These are phyloP conservation scores for Leistus spinibarbis DNA, from an alignment of 2,888 invertebrate genomes.

Conservation along the genomic window DNA sequence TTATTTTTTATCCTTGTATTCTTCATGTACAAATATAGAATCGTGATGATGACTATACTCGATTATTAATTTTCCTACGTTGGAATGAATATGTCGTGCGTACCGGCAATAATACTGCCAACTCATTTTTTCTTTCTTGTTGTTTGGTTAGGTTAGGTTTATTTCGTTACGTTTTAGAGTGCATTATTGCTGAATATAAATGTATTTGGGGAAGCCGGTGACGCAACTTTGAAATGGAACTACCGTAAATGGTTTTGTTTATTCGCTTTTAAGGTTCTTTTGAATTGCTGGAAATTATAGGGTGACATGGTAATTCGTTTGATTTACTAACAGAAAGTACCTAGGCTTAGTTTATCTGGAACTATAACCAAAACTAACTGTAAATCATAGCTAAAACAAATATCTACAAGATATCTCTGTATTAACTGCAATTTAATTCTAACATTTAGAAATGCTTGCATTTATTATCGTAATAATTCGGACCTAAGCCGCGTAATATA, in stretches of 20 bases:
- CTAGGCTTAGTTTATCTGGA: too few relatives aligned
- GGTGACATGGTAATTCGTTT: background rate
- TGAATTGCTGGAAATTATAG: background rate
- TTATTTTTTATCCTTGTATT: background rate
- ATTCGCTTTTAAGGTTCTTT: background rate
- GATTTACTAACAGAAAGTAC: background rate
- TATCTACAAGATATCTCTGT: too few relatives aligned
- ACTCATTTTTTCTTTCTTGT: background rate
- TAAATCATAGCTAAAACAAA: too few relatives aligned
- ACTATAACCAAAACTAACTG: too few relatives aligned
- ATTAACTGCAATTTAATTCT: too few relatives aligned
- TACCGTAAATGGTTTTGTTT: background rate
- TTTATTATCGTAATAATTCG: too few relatives aligned
- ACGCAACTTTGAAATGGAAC: slow-evolving; percentile 3
- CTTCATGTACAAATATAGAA: background rate
- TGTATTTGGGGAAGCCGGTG: slow-evolving; percentile 21
- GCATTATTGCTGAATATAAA: slow-evolving; percentile 15
- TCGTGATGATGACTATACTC: background rate
- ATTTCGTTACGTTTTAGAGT: slow-evolving; percentile 13
- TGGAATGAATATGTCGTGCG: slow-evolving; percentile 23
- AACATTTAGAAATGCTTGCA: too few relatives aligned
- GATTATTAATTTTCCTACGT: slow-evolving; percentile 13
- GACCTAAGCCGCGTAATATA: too few relatives aligned
- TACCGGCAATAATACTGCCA: slow-evolving; percentile 15
- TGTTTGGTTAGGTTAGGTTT: background rate